These are phyloP conservation scores for Cynocephalus volans DNA, from an alignment of 2,113 vertebrate genomes.

Conservation along the genomic window DNA sequence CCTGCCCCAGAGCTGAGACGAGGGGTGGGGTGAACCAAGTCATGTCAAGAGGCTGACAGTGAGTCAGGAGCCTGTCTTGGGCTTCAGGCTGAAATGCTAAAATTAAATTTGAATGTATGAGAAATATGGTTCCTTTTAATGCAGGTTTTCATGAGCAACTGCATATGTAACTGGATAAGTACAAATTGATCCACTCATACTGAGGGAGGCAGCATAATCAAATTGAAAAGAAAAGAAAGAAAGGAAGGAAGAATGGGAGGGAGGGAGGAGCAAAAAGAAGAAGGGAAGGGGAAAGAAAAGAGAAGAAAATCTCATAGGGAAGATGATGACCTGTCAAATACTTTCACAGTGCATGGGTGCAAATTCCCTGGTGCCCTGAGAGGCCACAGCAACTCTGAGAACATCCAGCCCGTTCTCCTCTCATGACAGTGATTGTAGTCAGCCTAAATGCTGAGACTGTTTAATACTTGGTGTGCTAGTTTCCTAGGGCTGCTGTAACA, in stretches of 20 bases:
- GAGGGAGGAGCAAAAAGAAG: accelerated
- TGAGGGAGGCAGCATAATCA: background rate
- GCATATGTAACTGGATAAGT: slow-evolving; percentile 59
- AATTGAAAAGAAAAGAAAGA: background rate
- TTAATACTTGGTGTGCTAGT: background rate
- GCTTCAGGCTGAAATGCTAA: slow-evolving; percentile 53
- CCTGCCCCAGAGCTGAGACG: background rate
- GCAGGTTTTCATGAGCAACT: slow-evolving; percentile 48
- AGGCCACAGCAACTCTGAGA: background rate
- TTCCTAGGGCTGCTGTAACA: background rate
- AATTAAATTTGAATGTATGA: slow-evolving; percentile 56
- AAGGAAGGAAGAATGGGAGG: background rate
- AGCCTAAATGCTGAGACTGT: background rate
- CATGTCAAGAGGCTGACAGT: background rate
- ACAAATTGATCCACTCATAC: slow-evolving; percentile 38
- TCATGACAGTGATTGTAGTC: background rate
- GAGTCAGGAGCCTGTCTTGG: background rate
- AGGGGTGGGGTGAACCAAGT: background rate
- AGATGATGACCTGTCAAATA: background rate
- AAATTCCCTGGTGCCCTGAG: background rate
- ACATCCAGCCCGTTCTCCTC: background rate
- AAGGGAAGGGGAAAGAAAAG: no score
- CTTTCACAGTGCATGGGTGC: background rate
- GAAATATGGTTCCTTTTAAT: slow-evolving; percentile 54
- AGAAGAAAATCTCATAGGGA: background rate